Evolutionary conservation across 2,113 vertebrate genomes (phyloP), one percentile per base, ranked within the genome.

Genomic region (Balaenoptera acutorostrata): DNA sequence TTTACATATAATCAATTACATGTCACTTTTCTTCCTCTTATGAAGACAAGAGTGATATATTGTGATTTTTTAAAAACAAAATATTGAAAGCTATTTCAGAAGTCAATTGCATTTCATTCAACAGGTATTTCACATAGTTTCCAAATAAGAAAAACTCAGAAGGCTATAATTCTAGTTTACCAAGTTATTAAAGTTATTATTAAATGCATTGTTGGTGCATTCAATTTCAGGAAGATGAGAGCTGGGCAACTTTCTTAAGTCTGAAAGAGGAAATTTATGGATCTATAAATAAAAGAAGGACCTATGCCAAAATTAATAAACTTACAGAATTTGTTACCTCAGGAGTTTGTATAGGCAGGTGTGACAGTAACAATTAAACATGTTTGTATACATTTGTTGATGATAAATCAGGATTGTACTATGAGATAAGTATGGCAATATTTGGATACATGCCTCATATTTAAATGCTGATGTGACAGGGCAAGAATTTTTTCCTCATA

Each of bases 141-240:
- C 31, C 68, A 88, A 10, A 29, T 71, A 61, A 83, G 46, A 39
- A 82, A 86, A 95, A 55, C 39, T 83, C 41, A 33, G 36, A 87
- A 90, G 33, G 20, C 33, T 94, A 4, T 90, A 75, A 55, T 9
- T 96, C 15, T 96, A 63, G 10, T 71, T 90, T 77, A 74, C 9
- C 13, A 86, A 55, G 6, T 89, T 75, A 55, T 75, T 29, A 93
- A 97, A 93, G 68, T 31, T 97, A 36, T 36, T 36, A 36, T 36
- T 36, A 36, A 36, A 36, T 36, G 36, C 66, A 92, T 8, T 69
- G 5, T 55, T 55, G n/a, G 12, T 74, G 9, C 36, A 75, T 87
- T 86, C 46, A 87, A 93, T 85, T 86, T 92, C 46, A 89, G 39
- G 41, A 74, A 95, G 94, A 94, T 84, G 52, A 95, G 13, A 96